Evolutionary conservation across 2,888 invertebrate species (phyloP).

Genomic region (Pegoplata infirma): DNA sequence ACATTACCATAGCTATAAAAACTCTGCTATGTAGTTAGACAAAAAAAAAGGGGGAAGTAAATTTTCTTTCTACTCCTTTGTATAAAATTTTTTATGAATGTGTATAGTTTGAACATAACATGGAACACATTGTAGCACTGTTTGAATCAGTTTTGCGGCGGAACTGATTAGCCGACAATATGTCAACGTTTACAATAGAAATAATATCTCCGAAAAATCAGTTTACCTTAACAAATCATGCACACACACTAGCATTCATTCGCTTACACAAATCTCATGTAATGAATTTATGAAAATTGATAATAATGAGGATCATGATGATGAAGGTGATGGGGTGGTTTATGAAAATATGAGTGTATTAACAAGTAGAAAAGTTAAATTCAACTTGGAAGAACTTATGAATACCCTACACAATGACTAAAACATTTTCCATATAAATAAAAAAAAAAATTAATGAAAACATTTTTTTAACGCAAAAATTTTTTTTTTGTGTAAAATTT

Average conservation of each 20-base stretch:
- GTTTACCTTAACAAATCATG: conserved; percentile 56
- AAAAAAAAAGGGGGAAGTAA: not conserved
- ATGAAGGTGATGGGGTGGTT: conserved; percentile 37
- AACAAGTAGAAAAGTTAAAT: too few relatives aligned
- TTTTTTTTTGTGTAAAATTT: too few relatives aligned
- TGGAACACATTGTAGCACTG: too few relatives aligned
- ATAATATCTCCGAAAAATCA: conserved; percentile 61
- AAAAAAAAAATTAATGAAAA: too few relatives aligned
- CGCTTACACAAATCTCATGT: conserved; percentile 36
- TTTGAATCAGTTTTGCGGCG: conserved; percentile 72
- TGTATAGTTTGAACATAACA: too few relatives aligned
- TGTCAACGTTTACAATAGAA: conserved; percentile 69
- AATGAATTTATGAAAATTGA: conserved; percentile 37
- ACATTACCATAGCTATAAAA: conserved; percentile 38
- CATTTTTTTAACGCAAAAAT: too few relatives aligned
- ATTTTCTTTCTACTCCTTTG: too few relatives aligned
- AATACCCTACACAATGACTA: too few relatives aligned
- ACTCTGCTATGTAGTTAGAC: not conserved
- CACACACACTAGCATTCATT: too few relatives aligned
- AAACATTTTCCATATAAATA: too few relatives aligned
- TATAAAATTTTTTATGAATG: too few relatives aligned
- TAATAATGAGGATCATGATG: conserved; percentile 23
- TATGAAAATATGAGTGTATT: conserved; percentile 12
- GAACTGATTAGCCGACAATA: conserved; percentile 78
- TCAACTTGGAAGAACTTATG: too few relatives aligned